Conservation (phyloP, 2,888 invertebrate genomes). For the Crioceris asparagi region DNA sequence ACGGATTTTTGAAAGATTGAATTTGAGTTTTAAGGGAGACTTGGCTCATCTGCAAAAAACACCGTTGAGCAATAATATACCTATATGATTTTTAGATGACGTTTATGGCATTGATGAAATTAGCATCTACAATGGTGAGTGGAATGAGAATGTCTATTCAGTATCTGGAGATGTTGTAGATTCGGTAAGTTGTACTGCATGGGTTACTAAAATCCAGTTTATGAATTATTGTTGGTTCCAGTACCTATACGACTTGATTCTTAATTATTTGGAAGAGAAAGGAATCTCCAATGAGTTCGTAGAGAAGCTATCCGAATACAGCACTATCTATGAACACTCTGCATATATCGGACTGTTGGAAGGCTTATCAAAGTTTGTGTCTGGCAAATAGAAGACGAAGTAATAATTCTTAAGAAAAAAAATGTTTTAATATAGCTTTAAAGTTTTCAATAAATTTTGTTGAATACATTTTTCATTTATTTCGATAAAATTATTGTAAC, state of each 20-base stretch:
- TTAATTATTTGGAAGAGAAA: slow-evolving; percentile 93
- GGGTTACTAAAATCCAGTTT: not conserved
- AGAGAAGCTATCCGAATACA: slow-evolving; percentile 75
- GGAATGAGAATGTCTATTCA: slow-evolving; percentile 77
- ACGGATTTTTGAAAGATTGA: too few species aligned
- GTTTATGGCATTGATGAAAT: slow-evolving; percentile 90
- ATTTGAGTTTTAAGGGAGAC: too few species aligned
- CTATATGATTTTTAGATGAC: slow-evolving; percentile 54
- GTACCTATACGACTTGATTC: slow-evolving; percentile 88
- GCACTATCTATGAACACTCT: slow-evolving; percentile 87
- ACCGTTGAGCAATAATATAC: too few species aligned
- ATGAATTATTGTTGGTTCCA: slow-evolving; percentile 37
- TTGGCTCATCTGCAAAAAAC: too few species aligned
- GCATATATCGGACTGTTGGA: slow-evolving; percentile 85
- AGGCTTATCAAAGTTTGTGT: slow-evolving; percentile 75
- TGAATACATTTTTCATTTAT: too few species aligned
- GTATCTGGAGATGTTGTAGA: slow-evolving; percentile 93
- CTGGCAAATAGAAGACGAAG: slow-evolving; percentile 47
- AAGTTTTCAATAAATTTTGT: too few species aligned
- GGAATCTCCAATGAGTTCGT: slow-evolving; percentile 90
- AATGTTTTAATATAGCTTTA: too few species aligned
- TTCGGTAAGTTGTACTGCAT: slow-evolving; percentile 56
- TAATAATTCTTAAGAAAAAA: too few species aligned
- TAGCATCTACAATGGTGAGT: slow-evolving; percentile 77
- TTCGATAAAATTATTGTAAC: too few species aligned